Evolutionary conservation across 1,140 invertebrate species (phyloP), one percentile per base, ranked within the genome.

Genomic region (Manduca sexta): DNA sequence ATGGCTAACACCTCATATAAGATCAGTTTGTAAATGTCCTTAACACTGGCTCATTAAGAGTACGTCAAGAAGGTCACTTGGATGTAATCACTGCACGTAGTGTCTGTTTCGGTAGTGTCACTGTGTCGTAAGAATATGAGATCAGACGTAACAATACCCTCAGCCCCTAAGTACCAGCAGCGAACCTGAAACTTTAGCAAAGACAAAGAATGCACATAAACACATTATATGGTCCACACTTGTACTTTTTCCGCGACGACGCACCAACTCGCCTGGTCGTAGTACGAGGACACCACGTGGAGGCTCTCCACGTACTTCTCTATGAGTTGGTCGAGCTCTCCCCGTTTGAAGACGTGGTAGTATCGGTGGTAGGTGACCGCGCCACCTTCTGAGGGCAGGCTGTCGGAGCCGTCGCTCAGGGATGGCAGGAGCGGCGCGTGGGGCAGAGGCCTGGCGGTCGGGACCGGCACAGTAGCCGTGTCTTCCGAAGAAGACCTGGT

Each of bases 201-300:
- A 58, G 49, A 40, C 26, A 56, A 41, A 46, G 45, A 47, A 21
- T 29, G 37, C 34, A 46, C 40, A 52, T 29, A 29, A 46, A 21
- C 44, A 33, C 49, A 64, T 92, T 90, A 96, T 88, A 97, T 97
- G 73, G 95, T 97, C 96, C 96, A 97, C 49, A 97, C 95, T 85
- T 97, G 95, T 57, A 97, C 94, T 88, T 98, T 98, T 83, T 98
- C 96, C 10, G 96, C 96, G 46, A 98, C 91, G 55, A 98, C 92
- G 86, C 97, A 98, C 97, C 97, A 99, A 79, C 97, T 98, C 29
- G 96, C 93, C 74, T 97, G 95, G 78, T 98, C 97, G 83, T 98
- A 98, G 75, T 96, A 98, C 0, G 95, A 97, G 12, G 95, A 95
- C 30, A 98, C 94, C 44, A 98, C 95, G 84, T 97, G 94, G 30